Percentiles rank a stretch among this genome's conserved stretches.
These are phyloP conservation scores for Coelinius sp. DNA, from an alignment of 2,888 invertebrate species.

Conservation along the genomic window DNA sequence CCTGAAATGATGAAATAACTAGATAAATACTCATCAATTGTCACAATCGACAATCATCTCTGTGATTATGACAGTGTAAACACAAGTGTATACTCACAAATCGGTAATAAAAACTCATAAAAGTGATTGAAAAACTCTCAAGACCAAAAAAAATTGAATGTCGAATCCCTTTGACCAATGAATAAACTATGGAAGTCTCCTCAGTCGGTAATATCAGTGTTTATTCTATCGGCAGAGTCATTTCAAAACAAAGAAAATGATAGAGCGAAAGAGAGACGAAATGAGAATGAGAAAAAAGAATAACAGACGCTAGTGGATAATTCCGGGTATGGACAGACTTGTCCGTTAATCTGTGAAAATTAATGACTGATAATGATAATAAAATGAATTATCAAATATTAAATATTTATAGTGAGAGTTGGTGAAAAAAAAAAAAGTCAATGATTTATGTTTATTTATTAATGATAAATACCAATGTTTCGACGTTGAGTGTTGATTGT, in stretches of 20 bases:
- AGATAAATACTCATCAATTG: slow-evolving; percentile 8
- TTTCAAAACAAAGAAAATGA: background rate
- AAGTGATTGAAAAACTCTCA: background rate
- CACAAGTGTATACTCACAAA: background rate
- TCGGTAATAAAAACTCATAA: background rate
- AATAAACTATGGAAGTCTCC: background rate
- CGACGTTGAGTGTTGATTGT: slow-evolving; percentile 68
- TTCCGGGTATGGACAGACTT: too few relatives aligned
- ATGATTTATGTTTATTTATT: background rate
- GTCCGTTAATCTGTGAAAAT: too few relatives aligned
- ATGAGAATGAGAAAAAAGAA: too few relatives aligned
- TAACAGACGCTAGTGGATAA: too few relatives aligned
- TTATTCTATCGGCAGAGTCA: background rate
- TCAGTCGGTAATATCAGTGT: background rate
- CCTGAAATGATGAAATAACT: background rate
- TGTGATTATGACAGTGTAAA: slow-evolving; percentile 41
- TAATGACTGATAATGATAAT: too few relatives aligned
- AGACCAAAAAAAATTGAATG: background rate
- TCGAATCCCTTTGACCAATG: background rate
- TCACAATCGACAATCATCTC: slow-evolving; percentile 51
- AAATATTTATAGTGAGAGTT: too few relatives aligned
- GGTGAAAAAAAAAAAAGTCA: too few relatives aligned
- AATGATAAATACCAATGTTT: slow-evolving; percentile 55
- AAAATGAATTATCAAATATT: background rate
- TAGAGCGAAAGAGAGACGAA: background rate